Evolutionary conservation across 1,140 invertebrate species (phyloP), one percentile per base, ranked within the genome.

Genomic region (Agrypnia vestita): DNA sequence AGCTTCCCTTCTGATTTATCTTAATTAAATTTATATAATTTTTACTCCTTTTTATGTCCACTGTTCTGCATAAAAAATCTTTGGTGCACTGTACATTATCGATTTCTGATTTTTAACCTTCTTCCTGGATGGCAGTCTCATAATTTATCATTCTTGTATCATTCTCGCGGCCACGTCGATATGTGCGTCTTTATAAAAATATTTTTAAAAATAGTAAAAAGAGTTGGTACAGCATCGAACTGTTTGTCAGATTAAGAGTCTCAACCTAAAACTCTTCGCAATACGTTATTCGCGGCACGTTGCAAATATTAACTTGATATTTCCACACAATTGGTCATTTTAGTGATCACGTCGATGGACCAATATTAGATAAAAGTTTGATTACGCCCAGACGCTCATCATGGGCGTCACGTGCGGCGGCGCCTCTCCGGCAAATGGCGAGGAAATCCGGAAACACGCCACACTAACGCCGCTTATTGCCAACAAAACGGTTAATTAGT

Each of bases 401-500:
- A 78, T 78, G 76, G 46, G 8, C 64, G 43, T 78, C 76, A 78
- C 76, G 76, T 78, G 55, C 25, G 51, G 59, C 47, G 76, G 64
- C 62, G 62, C 64, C 75, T 51, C 44, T 77, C 67, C 47, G 6
- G 11, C n/a, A 76, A 77, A 69, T 62, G 43, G 61, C 75, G 19
- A 69, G 35, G 59, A 77, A 67, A 67, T 67, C 61, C 64, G 67
- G 76, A 56, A 78, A 47, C 61, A 76, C 56, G 75, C 75, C 59
- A 25, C 56, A 51, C 75, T 62, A 76, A 64, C 59, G 25, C 47
- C 17, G 47, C 44, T 71, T 59, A 78, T 21, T 46, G 51, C 51
- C 51, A 71, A 71, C 76, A 78, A 78, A 69, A 71, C 21, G 17
- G 49, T 71, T 78, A 78, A 78, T 78, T 78, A 78, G 46, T 15